Evolutionary conservation across 2,797 vertebrate genomes (phyloP).

Genomic region (Catostomus latipinnis): DNA sequence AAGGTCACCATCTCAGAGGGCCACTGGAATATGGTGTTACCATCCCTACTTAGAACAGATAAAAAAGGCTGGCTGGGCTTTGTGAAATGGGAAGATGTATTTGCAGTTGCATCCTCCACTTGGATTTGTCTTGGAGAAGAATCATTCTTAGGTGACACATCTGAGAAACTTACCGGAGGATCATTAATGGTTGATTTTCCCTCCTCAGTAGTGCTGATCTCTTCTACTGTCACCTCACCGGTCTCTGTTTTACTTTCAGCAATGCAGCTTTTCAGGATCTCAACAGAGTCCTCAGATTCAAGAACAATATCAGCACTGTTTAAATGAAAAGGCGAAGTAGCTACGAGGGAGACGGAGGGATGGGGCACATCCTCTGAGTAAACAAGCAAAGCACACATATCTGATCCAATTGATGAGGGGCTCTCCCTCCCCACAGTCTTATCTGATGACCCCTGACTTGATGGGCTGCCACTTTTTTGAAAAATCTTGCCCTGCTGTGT

Average conservation of each 20-base stretch:
- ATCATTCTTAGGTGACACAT: constrained; percentile 39
- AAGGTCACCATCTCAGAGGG: constrained; percentile 87
- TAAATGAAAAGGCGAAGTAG: constrained; percentile 36
- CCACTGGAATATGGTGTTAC: constrained; percentile 85
- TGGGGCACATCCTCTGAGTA: constrained; percentile 59
- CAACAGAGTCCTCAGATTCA: constrained; percentile 50
- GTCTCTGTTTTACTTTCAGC: constrained; percentile 45
- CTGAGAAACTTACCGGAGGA: constrained; percentile 53
- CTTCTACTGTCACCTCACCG: constrained; percentile 14
- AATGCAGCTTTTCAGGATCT: constrained; percentile 38
- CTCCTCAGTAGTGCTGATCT: constrained; percentile 47
- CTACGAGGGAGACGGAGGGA: constrained; percentile 45
- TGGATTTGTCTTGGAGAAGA: constrained; percentile 51
- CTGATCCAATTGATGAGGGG: constrained; percentile 40
- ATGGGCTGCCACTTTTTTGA: constrained; percentile 54
- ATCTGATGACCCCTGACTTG: constrained; percentile 65
- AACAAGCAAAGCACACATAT: constrained; percentile 64
- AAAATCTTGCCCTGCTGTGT: constrained; percentile 57
- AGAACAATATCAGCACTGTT: constrained; percentile 41
- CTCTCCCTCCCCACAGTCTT: constrained; percentile 53
- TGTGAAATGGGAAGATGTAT: constrained; percentile 55
- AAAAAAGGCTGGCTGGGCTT: constrained; percentile 77
- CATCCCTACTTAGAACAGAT: constrained; percentile 82
- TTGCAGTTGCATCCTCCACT: constrained; percentile 25
- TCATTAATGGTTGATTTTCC: neutral